These are phyloP conservation scores for Chloropsis hardwickii DNA, from an alignment of 2,113 vertebrate species.

Conservation along the genomic window DNA sequence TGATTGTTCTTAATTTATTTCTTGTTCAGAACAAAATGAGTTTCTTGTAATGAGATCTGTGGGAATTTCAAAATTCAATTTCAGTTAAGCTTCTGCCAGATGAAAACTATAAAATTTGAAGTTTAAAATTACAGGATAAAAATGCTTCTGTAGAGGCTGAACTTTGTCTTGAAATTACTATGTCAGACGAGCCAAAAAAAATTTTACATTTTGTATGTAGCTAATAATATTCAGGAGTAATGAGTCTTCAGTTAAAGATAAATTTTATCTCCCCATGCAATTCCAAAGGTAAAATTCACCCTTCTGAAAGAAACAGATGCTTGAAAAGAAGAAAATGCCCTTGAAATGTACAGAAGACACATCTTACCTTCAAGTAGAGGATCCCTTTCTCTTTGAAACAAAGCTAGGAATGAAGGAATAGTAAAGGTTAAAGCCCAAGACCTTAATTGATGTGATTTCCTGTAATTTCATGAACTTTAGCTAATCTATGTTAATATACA, in stretches of 20 bases:
- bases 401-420: background rate
- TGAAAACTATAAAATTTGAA: conserved; percentile 1
- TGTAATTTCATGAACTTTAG: background rate
- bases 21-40: background rate
- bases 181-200: background rate
- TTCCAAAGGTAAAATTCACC: background rate
- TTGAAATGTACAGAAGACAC: background rate
- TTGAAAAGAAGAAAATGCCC: background rate
- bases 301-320: background rate
- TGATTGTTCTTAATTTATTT: background rate
- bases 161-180: background rate
- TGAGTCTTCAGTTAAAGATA: background rate
- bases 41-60: background rate
- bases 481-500: background rate
- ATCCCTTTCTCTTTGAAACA: background rate
- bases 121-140: background rate
- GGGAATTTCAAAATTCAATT: background rate
- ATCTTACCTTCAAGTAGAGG: background rate
- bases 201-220: background rate
- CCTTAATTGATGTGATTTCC: background rate
- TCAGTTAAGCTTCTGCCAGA: background rate
- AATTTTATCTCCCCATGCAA: background rate
- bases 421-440: background rate
- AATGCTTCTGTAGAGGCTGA: background rate
- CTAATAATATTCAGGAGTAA: background rate